Evolutionary conservation across 2,888 invertebrate genomes (phyloP).

Genomic region (Mesochorus sp.): DNA sequence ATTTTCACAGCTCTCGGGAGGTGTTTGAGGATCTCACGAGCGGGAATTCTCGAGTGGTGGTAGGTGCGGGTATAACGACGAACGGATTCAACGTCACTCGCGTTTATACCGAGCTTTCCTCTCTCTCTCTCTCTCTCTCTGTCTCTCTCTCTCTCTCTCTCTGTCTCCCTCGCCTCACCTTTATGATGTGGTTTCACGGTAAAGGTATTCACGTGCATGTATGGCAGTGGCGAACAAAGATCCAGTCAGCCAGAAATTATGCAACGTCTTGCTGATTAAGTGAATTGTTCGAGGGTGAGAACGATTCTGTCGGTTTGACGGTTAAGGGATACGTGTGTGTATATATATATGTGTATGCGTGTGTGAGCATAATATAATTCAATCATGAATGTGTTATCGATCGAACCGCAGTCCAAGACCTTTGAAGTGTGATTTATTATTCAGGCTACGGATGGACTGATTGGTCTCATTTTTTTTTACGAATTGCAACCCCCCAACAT

Average conservation of each 20-base stretch:
- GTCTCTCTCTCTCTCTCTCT: too few relatives aligned
- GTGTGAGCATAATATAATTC: too few relatives aligned
- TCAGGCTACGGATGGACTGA: too few relatives aligned
- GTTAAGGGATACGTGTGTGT: background rate
- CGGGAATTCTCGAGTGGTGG: conserved; percentile 14
- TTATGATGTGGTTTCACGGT: background rate
- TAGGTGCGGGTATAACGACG: background rate
- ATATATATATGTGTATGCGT: too few relatives aligned
- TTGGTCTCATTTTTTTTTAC: too few relatives aligned
- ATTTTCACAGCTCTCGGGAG: conserved; percentile 6
- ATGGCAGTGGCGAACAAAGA: conserved; percentile 38
- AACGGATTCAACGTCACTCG: conserved; percentile 17
- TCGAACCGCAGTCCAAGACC: too few relatives aligned
- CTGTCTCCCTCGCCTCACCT: too few relatives aligned
- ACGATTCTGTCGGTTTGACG: conserved; percentile 40
- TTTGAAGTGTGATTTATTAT: too few relatives aligned
- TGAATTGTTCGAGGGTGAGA: conserved; percentile 30
- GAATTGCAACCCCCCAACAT: background rate
- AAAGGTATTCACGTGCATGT: background rate
- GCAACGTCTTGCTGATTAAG: conserved; percentile 57
- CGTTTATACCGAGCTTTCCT: background rate
- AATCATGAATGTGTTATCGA: too few relatives aligned
- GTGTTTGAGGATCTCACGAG: conserved; percentile 16
- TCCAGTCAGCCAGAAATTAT: conserved; percentile 52
- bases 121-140: too few relatives aligned